Conservation (phyloP, 1,140 invertebrate species). For the Drosophila miranda region DNA sequence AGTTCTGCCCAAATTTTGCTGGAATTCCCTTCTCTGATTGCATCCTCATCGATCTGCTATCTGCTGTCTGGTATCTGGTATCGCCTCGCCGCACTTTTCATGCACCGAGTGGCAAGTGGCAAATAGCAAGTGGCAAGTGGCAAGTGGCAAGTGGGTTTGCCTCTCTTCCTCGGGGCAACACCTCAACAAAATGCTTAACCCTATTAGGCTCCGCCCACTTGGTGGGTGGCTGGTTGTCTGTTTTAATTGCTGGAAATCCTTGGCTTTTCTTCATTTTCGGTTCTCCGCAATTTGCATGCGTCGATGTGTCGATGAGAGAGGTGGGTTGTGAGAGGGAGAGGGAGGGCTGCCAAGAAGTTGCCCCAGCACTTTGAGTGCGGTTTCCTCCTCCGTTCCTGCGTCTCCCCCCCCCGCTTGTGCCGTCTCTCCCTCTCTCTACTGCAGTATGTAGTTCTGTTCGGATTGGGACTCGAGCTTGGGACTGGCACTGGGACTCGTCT, state of each 20-base stretch:
- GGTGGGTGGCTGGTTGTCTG: conserved; percentile 35
- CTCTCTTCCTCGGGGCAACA: conserved; percentile 5
- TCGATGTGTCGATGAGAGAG: conserved; percentile 37
- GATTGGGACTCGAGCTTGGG: too few relatives aligned
- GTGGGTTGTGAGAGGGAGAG: neutral
- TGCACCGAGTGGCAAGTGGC: too few relatives aligned
- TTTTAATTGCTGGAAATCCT: conserved; percentile 57
- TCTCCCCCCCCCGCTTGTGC: too few relatives aligned
- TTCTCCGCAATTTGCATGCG: conserved; percentile 41
- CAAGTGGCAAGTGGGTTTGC: neutral
- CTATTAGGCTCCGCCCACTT: conserved; percentile 41
- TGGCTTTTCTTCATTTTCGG: conserved; percentile 8
- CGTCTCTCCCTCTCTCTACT: too few relatives aligned
- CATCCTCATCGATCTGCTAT: conserved; percentile 31
- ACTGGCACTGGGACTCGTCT: too few relatives aligned
- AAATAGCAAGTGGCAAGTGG: too few relatives aligned
- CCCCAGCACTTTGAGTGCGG: conserved; percentile 47
- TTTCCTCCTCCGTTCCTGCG: neutral
- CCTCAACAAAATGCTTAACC: conserved; percentile 58
- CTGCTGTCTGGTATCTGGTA: conserved; percentile 6
- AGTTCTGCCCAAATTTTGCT: neutral
- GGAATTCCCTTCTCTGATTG: conserved; percentile 16
- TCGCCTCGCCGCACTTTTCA: conserved; percentile 38
- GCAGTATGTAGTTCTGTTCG: too few relatives aligned
- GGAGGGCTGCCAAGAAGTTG: conserved; percentile 43